Conservation (phyloP, 1,140 invertebrate genomes). For the Drosophila guanche region DNA sequence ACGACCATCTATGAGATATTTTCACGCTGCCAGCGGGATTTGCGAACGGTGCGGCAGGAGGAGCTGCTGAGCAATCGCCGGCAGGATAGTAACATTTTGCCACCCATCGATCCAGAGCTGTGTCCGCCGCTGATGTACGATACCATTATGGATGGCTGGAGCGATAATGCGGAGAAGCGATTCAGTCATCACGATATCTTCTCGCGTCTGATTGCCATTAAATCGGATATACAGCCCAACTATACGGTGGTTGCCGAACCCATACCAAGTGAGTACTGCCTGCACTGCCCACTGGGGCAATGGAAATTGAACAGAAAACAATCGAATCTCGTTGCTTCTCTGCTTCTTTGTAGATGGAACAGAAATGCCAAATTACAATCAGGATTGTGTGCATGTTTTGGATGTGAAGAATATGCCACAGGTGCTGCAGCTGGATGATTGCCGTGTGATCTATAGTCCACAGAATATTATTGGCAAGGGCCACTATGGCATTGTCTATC, state of each 20-base stretch:
- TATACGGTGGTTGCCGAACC: constrained; percentile 37
- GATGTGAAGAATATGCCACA: constrained; percentile 29
- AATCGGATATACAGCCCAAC: constrained; percentile 12
- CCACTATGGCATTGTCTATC: constrained; percentile 72
- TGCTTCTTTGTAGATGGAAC: constrained; percentile 9
- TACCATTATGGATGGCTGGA: constrained; percentile 94
- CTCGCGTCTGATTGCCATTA: constrained; percentile 57
- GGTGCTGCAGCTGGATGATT: constrained; percentile 57
- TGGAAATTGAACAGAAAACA: too few relatives aligned
- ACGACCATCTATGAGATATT: constrained; percentile 96
- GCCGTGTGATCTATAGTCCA: constrained; percentile 64
- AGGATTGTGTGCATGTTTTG: too few relatives aligned
- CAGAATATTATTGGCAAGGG: constrained; percentile 68
- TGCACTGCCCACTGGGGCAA: too few relatives aligned
- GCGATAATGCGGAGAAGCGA: constrained; percentile 87
- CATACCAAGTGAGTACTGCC: constrained; percentile 21
- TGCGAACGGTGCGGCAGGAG: constrained; percentile 30
- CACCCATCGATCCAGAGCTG: constrained; percentile 85
- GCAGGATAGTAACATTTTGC: constrained; percentile 84
- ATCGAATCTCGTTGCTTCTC: too few relatives aligned
- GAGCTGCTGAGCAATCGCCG: constrained; percentile 77
- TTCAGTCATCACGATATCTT: constrained; percentile 88
- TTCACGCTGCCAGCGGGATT: constrained; percentile 87
- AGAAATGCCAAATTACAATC: too few relatives aligned
- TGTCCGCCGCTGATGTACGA: constrained; percentile 93